Evolutionary conservation across 2,797 vertebrate genomes (phyloP), one percentile per base, ranked within the genome.

Genomic region (Toxotes lorentzi): DNA sequence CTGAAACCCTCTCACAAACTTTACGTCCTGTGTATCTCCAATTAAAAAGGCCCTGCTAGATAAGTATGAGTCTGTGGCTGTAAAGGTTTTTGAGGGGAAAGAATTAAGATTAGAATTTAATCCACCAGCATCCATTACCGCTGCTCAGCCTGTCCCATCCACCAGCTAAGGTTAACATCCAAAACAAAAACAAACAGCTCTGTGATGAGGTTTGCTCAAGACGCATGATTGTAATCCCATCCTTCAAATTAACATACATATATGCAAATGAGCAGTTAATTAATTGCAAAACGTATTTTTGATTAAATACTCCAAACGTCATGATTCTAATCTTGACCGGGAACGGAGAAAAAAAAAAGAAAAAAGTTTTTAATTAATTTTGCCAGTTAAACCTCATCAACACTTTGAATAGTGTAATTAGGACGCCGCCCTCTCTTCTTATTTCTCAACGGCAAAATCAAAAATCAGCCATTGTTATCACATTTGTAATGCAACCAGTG

Each of bases 261-360:
- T 86, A 95, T 94, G 95, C 85, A 95, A 94, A 95, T 92, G 59
- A 93, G 90, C 79, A 80, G 90, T 90, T 95, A 94, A 95, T 94
- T 95, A 94, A 95, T 95, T 93, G 90, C 86, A 78, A 93, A 94
- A 94, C 82, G 82, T 91, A 92, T 88, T 94, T 95, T 94, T 95
- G 94, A 96, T 95, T 94, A 95, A 96, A 95, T 94, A 92, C 93
- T 95, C 92, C 86, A 95, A 95, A 95, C 92, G 91, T 95, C 93
- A 95, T 92, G 94, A 95, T 95, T 95, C 90, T 94, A 95, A 96
- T 96, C 95, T 95, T 94, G 92, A 93, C 92, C 79, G 78, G 78
- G 86, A 61, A 78, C 9, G 24, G 24, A 64, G 69, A 58, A 76
- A 68, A 60, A 54, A 45, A 61, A 45, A 30, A 23, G 16, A 40